These are phyloP conservation scores for Andrena haemorrhoa DNA, from an alignment of 2,888 invertebrate genomes.

Conservation along the genomic window DNA sequence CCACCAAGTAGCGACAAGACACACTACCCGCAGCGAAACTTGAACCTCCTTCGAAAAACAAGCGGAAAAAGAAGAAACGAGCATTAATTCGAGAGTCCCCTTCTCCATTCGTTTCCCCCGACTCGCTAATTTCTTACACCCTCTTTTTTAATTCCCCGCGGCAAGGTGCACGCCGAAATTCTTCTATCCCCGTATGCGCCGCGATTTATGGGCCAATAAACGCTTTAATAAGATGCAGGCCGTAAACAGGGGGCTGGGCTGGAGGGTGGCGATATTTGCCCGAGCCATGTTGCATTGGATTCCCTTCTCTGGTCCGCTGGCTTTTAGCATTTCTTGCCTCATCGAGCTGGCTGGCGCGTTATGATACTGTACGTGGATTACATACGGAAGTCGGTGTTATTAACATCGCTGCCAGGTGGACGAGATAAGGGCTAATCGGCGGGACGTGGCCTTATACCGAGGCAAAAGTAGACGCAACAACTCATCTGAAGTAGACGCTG, in stretches of 20 bases:
- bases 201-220: constrained; percentile 37
- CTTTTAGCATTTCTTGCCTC: constrained; percentile 7
- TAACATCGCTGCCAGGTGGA: constrained; percentile 50
- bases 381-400: constrained; percentile 42
- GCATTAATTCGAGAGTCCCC: constrained; percentile 31
- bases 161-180: not conserved
- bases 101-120: not conserved
- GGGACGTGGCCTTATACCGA: constrained; percentile 25
- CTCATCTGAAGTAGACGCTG: constrained; percentile 5
- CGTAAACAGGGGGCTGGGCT: not conserved
- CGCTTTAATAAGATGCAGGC: constrained; percentile 38
- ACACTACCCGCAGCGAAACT: not conserved
- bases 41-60: not conserved
- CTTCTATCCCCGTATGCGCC: constrained; percentile 19
- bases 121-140: constrained; percentile 14
- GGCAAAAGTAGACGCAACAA: constrained; percentile 15
- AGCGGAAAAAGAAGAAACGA: not conserved
- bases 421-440: constrained; percentile 55
- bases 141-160: constrained; percentile 16
- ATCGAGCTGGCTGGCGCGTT: not conserved
- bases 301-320: not conserved
- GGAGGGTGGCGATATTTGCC: not conserved
- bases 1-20: not conserved
- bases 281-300: constrained; percentile 4
- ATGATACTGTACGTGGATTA: constrained; percentile 27